Evolutionary conservation across 2,888 invertebrate species (phyloP).

Genomic region (Elysia crispata): DNA sequence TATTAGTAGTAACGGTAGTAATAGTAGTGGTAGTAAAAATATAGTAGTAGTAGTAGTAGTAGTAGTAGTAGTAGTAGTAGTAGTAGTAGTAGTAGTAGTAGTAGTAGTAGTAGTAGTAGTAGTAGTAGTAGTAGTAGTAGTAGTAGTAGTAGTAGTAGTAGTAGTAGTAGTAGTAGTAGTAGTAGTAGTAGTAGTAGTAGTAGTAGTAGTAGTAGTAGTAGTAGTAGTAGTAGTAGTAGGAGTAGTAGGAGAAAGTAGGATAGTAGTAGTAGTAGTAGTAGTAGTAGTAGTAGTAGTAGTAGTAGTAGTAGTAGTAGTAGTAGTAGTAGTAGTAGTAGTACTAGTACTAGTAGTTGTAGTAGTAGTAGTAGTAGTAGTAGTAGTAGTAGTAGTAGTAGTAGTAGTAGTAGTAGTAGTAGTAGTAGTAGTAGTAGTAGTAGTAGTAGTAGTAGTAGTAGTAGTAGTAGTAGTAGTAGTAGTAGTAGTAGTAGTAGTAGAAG

Average conservation of each 20-base stretch:
- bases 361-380: conserved; percentile 19
- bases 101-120: no score
- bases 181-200: conserved; percentile 12
- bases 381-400: conserved; percentile 24
- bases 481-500: conserved; percentile 26
- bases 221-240: no score
- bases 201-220: no score
- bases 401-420: conserved; percentile 9
- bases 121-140: background rate
- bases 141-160: conserved; percentile 32
- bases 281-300: no score
- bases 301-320: no score
- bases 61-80: no score
- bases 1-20: background rate
- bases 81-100: no score
- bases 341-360: conserved; percentile 15
- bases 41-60: no score
- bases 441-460: conserved; percentile 32
- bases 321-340: conserved; percentile 9
- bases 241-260: no score
- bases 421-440: conserved; percentile 27
- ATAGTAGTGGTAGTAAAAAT: no score
- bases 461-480: conserved; percentile 34
- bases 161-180: conserved; percentile 29
- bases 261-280: no score